Percentiles rank a stretch among this genome's conserved stretches.
phyloP scores from a whole-genome alignment of 2,113 vertebrate species.

The Catharus bicknelli region DNA sequence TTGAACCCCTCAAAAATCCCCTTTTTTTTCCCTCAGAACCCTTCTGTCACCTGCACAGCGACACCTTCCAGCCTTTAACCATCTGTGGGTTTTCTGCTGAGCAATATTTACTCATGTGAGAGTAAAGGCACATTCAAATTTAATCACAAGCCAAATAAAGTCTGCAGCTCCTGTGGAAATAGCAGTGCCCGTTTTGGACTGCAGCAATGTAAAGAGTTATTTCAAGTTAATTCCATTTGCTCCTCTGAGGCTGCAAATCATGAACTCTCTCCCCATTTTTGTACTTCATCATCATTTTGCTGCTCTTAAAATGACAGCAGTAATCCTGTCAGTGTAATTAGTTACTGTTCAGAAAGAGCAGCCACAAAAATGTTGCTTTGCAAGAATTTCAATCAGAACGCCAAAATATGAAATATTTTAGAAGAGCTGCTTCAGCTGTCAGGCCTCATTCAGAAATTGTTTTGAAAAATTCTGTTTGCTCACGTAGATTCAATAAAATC shows the following conservation, averaged over 20 bases:
- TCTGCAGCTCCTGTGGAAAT: not conserved
- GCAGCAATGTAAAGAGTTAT: not conserved
- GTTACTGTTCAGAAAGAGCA: not conserved
- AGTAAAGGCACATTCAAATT: not conserved
- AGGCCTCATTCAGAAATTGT: not conserved
- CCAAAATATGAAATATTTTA: not conserved
- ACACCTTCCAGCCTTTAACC: not conserved
- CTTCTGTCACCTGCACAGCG: not conserved
- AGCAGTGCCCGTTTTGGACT: not conserved
- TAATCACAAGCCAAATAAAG: not conserved
- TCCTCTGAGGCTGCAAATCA: not conserved
- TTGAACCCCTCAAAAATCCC: not conserved
- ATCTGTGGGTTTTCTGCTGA: not conserved
- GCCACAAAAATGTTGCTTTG: not conserved
- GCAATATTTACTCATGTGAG: not conserved
- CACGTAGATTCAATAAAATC: not conserved
- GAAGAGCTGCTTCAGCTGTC: not conserved
- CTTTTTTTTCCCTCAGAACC: not conserved
- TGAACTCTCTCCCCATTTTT: not conserved
- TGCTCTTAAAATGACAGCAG: not conserved
- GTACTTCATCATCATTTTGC: slow-evolving; percentile 2
- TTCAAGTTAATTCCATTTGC: slow-evolving; percentile 11
- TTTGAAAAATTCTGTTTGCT: not conserved
- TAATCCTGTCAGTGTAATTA: not conserved
- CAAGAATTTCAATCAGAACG: not conserved